A percentile compares a stretch with the other conserved stretches of the same genome.
phyloP scores from a whole-genome alignment of 2,888 invertebrate genomes.

The Lasiommata megera region DNA sequence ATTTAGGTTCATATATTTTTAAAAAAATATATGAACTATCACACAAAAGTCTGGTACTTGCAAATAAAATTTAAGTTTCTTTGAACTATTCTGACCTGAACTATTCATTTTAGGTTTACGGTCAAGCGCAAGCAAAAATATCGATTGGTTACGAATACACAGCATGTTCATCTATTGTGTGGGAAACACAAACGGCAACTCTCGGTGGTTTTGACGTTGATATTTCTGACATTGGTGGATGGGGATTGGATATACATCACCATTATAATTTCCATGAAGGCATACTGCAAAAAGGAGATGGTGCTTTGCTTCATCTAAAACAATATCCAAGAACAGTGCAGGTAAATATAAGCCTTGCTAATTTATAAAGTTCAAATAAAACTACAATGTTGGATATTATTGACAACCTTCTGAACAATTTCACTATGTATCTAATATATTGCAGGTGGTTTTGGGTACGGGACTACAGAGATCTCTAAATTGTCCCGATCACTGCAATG shows the following conservation, averaged over 20 bases:
- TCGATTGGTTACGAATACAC: constrained; percentile 97
- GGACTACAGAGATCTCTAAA: constrained; percentile 92
- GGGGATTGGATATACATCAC: constrained; percentile 99
- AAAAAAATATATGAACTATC: too few species aligned
- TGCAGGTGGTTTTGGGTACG: constrained; percentile 95
- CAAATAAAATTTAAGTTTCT: too few species aligned
- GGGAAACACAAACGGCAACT: constrained; percentile 97
- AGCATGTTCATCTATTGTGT: constrained; percentile 92
- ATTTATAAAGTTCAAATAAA: too few species aligned
- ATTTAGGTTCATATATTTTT: too few species aligned
- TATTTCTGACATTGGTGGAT: constrained; percentile 98
- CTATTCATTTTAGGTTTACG: constrained; percentile 86
- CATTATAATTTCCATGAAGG: constrained; percentile 99
- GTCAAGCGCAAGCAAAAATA: constrained; percentile 92
- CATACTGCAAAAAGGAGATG: constrained; percentile 98
- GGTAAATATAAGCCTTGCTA: too few species aligned
- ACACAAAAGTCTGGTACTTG: too few species aligned
- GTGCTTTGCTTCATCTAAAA: constrained; percentile 96
- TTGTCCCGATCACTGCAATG: constrained; percentile 93
- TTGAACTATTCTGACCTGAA: too few species aligned
- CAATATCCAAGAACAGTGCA: constrained; percentile 94
- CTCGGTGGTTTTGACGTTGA: constrained; percentile 97
- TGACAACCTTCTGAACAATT: not conserved
- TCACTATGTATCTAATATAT: constrained; percentile 15
- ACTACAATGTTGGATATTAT: not conserved